phyloP scores from a whole-genome alignment of 2,113 vertebrate genomes.

The Neofelis nebulosa region DNA sequence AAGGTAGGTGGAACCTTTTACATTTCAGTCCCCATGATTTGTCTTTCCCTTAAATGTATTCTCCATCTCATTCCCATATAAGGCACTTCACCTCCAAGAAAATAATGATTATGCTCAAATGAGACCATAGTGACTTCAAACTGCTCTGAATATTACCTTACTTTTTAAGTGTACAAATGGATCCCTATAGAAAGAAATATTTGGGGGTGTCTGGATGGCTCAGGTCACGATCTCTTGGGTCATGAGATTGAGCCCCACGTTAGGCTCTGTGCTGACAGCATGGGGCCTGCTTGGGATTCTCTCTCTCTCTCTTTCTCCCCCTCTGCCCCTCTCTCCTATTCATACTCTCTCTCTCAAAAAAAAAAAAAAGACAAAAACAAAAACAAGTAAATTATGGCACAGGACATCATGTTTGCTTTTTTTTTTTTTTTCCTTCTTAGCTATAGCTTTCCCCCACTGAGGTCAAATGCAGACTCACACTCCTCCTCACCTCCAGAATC shows the following conservation, averaged over 20 bases:
- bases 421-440: neutral
- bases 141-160: constrained; percentile 29
- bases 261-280: no score
- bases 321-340: no score
- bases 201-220: neutral
- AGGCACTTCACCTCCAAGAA: neutral
- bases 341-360: no score
- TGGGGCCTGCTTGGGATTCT: no score
- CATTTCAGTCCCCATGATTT: neutral
- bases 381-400: neutral
- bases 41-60: neutral
- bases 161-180: constrained; percentile 53
- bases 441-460: neutral
- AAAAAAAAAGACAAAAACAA: neutral
- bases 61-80: neutral
- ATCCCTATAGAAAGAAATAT: constrained; percentile 77
- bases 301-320: no score
- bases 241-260: no score
- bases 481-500: neutral
- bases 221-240: no score
- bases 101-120: neutral
- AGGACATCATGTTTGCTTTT: no score
- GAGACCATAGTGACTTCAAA: neutral
- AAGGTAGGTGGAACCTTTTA: neutral
- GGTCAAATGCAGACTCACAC: neutral